Base-by-base conservation (phyloP, 2,113 vertebrate species). In the Tretioscincus oriximinensis region DNA sequence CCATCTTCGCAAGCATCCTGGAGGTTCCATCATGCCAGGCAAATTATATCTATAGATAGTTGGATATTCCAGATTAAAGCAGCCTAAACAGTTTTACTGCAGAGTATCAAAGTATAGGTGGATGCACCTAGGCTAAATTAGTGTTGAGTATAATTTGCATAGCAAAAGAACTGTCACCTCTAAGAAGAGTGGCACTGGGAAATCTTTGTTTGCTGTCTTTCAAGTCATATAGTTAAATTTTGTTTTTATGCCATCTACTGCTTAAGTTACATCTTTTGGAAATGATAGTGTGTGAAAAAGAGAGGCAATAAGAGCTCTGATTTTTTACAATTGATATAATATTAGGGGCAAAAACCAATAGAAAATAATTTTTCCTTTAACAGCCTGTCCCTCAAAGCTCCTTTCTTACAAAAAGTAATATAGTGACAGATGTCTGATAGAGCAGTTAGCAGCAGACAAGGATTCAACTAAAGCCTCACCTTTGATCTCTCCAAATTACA, bases 311-410 rank as follows among this genome's bases (percentile, higher is more conserved):
- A 16, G 49, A 24, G 20, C 63, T 74, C 49, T 9, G 2, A 8
- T 78, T 41, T 28, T 67, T 68, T 70, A 58, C 60, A 67, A 41
- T 16, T 9, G 41, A 60, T 73, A 26, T 29, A 5, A 61, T 29
- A 28, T 29, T 20, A 11, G 54, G 75, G 51, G 49, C 22, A 65
- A 83, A 70, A 83, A 78, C 51, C 60, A 83, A 73, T 31, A 29
- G 70, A 83, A 83, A 78, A 78, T 67, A 83, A 74, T 35, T 63
- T 47, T 78, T 47, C n/a, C 31, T 61, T 67, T 78, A 70, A 83
- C 49, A 83, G 81, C 31, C 58, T 60, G 31, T 29, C 47, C 29
- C 49, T 31, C 20, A 74, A 49, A 67, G 41, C 31, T 78, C 35
- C 22, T 78, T 49, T 66, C n/a, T 31, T 49, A 58, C 49, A 73